phyloP scores from a whole-genome alignment of 1,140 invertebrate genomes.

The Ceratitis capitata region DNA sequence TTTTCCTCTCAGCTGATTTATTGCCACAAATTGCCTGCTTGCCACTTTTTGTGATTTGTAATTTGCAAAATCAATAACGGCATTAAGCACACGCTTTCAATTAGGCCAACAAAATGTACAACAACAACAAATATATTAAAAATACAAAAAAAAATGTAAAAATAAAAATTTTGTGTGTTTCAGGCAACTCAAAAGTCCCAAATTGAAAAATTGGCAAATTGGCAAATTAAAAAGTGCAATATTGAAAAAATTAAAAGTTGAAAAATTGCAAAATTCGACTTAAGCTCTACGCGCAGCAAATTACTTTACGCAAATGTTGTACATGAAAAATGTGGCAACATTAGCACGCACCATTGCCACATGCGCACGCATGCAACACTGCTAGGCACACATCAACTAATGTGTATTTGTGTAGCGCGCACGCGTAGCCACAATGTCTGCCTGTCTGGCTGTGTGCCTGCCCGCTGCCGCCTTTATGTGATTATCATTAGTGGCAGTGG shows the following conservation, averaged over 20 bases:
- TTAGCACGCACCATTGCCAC: slow-evolving; percentile 3
- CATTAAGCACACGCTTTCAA: slow-evolving; percentile 17
- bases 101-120: not conserved
- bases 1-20: no score
- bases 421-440: slow-evolving; percentile 20
- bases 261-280: not conserved
- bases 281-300: not conserved
- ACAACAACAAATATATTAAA: no score
- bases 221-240: no score
- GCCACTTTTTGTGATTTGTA: no score
- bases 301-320: not conserved
- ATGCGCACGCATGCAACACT: not conserved
- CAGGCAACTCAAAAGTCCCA: no score
- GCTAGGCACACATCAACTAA: not conserved
- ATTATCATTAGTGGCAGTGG: slow-evolving; percentile 6
- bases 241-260: no score
- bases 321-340: slow-evolving; percentile 26
- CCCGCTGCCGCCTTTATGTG: not conserved
- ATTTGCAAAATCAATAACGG: slow-evolving; percentile 14
- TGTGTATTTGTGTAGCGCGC: not conserved
- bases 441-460: no score
- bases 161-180: no score
- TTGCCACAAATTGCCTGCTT: slow-evolving; percentile 27
- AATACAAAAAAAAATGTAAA: no score
- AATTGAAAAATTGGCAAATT: no score